Evolutionary conservation across 2,797 vertebrate species (phyloP).

Genomic region (Coregonus suidteri): DNA sequence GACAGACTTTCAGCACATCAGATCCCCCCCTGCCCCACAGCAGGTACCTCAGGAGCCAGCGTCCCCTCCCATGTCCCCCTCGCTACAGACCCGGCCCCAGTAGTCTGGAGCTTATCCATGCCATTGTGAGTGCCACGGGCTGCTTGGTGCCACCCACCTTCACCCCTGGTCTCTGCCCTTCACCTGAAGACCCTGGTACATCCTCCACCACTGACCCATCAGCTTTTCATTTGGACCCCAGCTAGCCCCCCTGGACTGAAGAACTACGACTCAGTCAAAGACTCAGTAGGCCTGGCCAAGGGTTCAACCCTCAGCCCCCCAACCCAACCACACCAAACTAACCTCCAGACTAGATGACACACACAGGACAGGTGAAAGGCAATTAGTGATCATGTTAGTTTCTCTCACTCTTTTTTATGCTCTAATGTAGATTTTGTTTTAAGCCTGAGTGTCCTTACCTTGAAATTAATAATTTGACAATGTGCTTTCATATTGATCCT

Average conservation of each 20-base stretch:
- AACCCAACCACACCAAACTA: background rate
- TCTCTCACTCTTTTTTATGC: background rate
- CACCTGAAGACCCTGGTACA: no score
- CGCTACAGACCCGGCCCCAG: background rate
- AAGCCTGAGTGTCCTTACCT: background rate
- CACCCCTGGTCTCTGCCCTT: no score
- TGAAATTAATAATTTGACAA: background rate
- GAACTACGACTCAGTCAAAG: background rate
- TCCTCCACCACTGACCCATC: background rate
- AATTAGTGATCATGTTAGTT: background rate
- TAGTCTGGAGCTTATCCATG: constrained; percentile 6
- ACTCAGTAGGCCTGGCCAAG: background rate
- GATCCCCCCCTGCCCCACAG: background rate
- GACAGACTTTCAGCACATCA: background rate
- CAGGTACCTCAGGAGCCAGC: background rate
- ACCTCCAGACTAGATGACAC: background rate
- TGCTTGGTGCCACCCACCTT: background rate
- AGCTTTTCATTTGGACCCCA: background rate
- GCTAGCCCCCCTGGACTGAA: no score
- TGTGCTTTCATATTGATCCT: background rate
- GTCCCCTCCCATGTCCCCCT: background rate
- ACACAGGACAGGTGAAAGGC: constrained; percentile 6
- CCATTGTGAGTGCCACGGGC: constrained; percentile 12
- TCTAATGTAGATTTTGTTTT: background rate
- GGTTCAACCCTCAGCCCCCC: background rate